phyloP scores from a whole-genome alignment of 2,888 invertebrate genomes.

The Drosophila tanythrix region DNA sequence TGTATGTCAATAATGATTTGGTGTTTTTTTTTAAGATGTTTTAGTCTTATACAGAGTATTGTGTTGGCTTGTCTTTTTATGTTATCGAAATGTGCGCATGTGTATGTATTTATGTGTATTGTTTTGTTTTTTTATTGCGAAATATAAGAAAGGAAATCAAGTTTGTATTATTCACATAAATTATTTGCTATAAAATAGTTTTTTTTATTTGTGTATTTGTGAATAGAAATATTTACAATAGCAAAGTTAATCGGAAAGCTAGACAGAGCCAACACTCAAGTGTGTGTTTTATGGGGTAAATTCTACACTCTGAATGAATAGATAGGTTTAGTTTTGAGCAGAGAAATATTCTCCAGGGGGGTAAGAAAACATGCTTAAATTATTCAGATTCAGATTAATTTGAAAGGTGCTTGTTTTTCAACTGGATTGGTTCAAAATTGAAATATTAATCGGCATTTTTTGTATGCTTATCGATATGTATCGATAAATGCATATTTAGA shows the following conservation, averaged over 20 bases:
- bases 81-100: neutral
- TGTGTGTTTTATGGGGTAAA: neutral
- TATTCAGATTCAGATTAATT: neutral
- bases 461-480: neutral
- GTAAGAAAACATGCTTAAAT: neutral
- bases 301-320: neutral
- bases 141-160: neutral
- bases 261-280: neutral
- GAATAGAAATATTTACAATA: neutral
- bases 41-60: neutral
- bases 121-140: neutral
- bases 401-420: neutral
- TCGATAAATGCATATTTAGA: neutral
- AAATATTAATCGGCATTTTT: neutral
- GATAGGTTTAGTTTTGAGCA: neutral
- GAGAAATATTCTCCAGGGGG: neutral
- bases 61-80: neutral
- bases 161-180: slow-evolving; percentile 1
- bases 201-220: neutral
- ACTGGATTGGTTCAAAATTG: neutral
- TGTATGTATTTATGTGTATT: neutral
- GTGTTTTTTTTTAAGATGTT: neutral
- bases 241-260: neutral
- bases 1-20: neutral
- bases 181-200: neutral